Evolutionary conservation across 2,113 vertebrate genomes (phyloP), one percentile per base, ranked within the genome.

Genomic region (Lucifuga dentata): DNA sequence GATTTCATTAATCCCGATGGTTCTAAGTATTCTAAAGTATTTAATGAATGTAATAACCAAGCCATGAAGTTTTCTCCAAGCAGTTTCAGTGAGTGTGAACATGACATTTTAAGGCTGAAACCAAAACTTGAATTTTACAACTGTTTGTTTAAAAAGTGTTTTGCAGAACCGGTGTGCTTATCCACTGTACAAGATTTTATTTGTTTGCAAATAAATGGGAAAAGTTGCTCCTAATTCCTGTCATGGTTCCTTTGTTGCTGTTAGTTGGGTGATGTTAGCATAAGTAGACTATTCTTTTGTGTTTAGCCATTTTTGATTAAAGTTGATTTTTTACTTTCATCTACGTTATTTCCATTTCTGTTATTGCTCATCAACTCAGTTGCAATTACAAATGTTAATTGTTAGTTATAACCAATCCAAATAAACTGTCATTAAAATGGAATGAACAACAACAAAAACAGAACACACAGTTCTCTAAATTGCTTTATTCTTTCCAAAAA

Each of bases 51-150:
- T 75, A 13, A 12, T n/a, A 79, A 39, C 19, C 10, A 29, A 5
- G 55, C 43, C 21, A 16, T 29, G 9, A 68, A 5, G 19, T 46
- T 75, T 70, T 50, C 67, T 82, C 68, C 70, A 50, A 52, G 23
- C 24, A 75, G 26, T 52, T 81, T 69, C 39, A 23, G n/a, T n/a
- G 24, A 38, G 24, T 3, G 12, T 45, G 3, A 17, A 16, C 8
- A 11, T 13, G 11, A 32, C 50, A 45, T 71, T 76, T 72, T 45
- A 40, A 67, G 76, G 57, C 44, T 73, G 12, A 68, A 80, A 80
- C 46, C 78, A 82, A 89, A 89, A 88, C 88, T 89, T 88, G 82
- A 90, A 87, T 86, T 86, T 86, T 81, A 57, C 75, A 83, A 65
- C 23, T 3, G 17, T 83, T 84, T 78, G 33, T 51, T 78, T 74